phyloP scores from a whole-genome alignment of 2,797 vertebrate genomes.

The Tympanoctomys barrerae region DNA sequence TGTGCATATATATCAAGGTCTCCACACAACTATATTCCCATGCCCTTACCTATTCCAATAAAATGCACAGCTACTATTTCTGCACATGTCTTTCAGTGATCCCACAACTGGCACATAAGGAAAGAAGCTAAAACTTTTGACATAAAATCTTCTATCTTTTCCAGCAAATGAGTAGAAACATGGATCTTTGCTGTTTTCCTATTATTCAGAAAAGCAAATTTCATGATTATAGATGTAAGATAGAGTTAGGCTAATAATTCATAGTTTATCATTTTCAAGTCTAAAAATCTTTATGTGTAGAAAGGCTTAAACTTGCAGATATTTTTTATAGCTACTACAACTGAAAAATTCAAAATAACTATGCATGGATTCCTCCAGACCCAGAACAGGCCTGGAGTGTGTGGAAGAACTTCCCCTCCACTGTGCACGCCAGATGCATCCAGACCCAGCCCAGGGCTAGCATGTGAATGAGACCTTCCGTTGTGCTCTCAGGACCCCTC shows the following conservation, averaged over 20 bases:
- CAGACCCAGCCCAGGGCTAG: no score
- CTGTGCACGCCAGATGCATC: no score
- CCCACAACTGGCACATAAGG: no score
- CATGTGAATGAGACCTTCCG: no score
- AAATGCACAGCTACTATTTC: neutral
- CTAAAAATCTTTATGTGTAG: neutral
- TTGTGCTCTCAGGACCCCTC: no score
- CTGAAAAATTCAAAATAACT: neutral
- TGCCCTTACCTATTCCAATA: neutral
- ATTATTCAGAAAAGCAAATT: neutral
- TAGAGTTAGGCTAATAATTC: neutral
- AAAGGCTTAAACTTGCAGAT: neutral
- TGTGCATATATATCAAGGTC: neutral
- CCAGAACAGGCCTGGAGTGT: no score
- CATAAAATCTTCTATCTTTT: neutral
- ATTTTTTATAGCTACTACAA: neutral
- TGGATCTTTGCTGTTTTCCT: neutral
- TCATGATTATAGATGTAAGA: neutral
- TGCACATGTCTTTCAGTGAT: neutral
- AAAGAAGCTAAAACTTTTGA: neutral
- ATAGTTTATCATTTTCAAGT: neutral
- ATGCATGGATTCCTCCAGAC: neutral
- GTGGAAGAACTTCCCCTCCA: no score
- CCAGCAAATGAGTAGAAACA: neutral
- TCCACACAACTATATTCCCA: neutral